Evolutionary conservation across 2,113 vertebrate species (phyloP).

Genomic region (Polypterus bichir): DNA sequence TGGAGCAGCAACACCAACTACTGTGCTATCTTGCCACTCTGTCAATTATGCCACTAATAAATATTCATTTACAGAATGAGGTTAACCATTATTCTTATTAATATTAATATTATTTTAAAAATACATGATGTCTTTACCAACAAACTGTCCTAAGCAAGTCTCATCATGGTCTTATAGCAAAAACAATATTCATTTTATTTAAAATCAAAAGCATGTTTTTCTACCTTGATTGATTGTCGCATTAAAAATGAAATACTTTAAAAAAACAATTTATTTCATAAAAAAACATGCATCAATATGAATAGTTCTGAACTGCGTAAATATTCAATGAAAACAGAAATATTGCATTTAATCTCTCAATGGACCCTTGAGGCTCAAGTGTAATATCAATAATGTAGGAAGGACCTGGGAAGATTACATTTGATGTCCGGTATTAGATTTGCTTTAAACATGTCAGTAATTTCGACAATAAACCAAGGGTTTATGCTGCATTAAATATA

Average conservation of each 20-base stretch:
- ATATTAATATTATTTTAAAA: too few species aligned
- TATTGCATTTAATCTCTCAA: conserved; percentile 36
- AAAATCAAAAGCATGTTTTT: conserved; percentile 33
- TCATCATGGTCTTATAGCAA: too few species aligned
- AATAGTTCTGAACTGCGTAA: conserved; percentile 24
- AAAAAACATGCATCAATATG: conserved; percentile 31
- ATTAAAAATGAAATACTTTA: conserved; percentile 27
- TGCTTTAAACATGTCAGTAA: conserved; percentile 28
- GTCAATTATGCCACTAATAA: too few species aligned
- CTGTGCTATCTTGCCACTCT: too few species aligned
- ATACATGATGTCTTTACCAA: too few species aligned
- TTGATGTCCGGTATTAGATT: conserved; percentile 29
- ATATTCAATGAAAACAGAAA: conserved; percentile 37
- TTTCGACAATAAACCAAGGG: conserved; percentile 19
- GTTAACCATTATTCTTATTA: too few species aligned
- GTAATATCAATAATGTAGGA: conserved; percentile 32
- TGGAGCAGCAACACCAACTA: too few species aligned
- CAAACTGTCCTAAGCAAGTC: too few species aligned
- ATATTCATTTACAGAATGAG: too few species aligned
- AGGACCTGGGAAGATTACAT: conserved; percentile 24
- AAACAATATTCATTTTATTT: conserved; percentile 44
- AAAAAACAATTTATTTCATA: conserved; percentile 26
- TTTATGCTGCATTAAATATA: conserved; percentile 23
- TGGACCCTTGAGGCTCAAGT: conserved; percentile 26
- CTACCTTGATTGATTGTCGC: conserved; percentile 24